Conservation (phyloP, 2,888 invertebrate genomes). For the Orthonevra nobilis region DNA sequence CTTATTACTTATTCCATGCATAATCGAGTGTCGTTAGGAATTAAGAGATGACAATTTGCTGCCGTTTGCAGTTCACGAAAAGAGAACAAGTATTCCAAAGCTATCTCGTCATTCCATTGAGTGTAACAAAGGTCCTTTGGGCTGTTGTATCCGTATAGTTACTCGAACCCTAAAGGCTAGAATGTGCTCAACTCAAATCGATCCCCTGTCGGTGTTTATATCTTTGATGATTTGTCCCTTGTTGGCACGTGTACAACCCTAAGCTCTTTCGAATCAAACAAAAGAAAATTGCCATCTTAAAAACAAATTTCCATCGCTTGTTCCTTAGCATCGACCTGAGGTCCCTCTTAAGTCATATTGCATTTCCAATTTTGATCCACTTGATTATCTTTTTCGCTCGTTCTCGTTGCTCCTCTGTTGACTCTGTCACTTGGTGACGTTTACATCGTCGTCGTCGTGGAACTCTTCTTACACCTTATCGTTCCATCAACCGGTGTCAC, state of each 20-base stretch:
- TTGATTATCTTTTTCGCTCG: conserved; percentile 23
- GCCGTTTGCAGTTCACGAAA: conserved; percentile 23
- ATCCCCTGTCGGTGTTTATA: conserved; percentile 61
- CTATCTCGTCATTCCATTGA: no score
- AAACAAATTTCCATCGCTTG: conserved; percentile 47
- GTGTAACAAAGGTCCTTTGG: no score
- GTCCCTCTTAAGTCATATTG: conserved; percentile 59
- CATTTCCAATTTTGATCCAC: conserved; percentile 62
- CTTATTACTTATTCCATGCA: conserved; percentile 67
- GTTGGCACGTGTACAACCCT: conserved; percentile 49
- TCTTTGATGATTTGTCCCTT: conserved; percentile 58
- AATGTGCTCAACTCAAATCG: conserved; percentile 51
- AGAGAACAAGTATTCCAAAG: no score
- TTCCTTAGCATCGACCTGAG: conserved; percentile 18
- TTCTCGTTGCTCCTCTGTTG: not conserved
- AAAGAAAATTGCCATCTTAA: conserved; percentile 24
- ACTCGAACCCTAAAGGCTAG: conserved; percentile 37
- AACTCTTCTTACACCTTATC: conserved; percentile 51
- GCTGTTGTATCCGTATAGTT: no score
- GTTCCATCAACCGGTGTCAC: conserved; percentile 65
- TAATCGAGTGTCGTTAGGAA: conserved; percentile 63
- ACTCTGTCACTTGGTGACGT: conserved; percentile 13
- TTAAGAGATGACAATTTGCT: conserved; percentile 61
- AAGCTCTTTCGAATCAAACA: conserved; percentile 15
- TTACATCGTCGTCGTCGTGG: conserved; percentile 25